These are phyloP conservation scores for Calosoma granatense DNA, from an alignment of 1,140 invertebrate genomes.

Conservation along the genomic window DNA sequence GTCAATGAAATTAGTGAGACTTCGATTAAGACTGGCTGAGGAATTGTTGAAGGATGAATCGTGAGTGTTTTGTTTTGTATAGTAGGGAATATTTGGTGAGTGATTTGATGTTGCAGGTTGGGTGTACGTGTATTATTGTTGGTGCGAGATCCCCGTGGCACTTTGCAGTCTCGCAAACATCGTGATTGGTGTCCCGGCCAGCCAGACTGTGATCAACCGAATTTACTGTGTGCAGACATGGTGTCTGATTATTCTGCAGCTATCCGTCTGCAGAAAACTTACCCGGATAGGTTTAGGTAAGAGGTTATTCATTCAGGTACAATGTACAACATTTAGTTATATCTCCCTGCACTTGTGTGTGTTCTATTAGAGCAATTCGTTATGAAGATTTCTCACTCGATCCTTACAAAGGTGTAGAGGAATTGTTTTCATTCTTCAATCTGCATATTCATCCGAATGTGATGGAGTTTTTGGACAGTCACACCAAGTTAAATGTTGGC, in stretches of 20 bases:
- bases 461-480: conserved; percentile 63
- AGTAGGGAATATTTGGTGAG: background rate
- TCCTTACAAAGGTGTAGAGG: conserved; percentile 55
- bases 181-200: conserved; percentile 74
- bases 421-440: conserved; percentile 68
- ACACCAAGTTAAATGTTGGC: conserved; percentile 66
- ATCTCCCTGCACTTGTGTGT: no score
- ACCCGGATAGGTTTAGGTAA: conserved; percentile 64
- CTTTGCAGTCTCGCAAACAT: conserved; percentile 73
- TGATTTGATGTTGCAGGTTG: conserved; percentile 40
- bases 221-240: conserved; percentile 68
- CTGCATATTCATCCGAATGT: conserved; percentile 59
- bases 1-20: conserved; percentile 73
- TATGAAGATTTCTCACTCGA: conserved; percentile 78
- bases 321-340: no score
- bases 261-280: conserved; percentile 50
- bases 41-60: conserved; percentile 58
- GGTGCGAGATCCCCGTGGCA: conserved; percentile 75
- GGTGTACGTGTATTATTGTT: conserved; percentile 67
- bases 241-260: conserved; percentile 71
- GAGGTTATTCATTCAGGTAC: conserved; percentile 14
- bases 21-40: conserved; percentile 60
- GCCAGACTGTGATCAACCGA: conserved; percentile 69
- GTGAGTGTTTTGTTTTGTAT: conserved; percentile 38
- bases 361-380: conserved; percentile 52